Evolutionary conservation across 2,797 vertebrate genomes (phyloP).

Genomic region (Pangasius mekongensis): DNA sequence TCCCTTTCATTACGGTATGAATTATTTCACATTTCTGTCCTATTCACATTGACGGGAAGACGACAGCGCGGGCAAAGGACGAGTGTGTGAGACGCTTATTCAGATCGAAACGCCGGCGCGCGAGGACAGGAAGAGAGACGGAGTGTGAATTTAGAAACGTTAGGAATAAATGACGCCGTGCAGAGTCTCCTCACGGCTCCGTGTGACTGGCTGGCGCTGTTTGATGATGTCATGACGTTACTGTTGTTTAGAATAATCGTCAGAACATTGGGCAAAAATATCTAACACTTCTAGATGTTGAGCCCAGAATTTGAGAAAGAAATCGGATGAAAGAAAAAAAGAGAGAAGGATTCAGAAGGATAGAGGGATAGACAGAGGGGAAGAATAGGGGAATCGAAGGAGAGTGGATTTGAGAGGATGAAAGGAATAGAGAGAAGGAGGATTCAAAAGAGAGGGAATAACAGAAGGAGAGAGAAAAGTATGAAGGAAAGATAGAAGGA

Average conservation of each 20-base stretch:
- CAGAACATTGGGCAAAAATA: neutral
- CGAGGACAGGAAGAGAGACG: slow-evolving; percentile 4
- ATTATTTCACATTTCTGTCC: slow-evolving; percentile 54
- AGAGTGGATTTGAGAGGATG: neutral
- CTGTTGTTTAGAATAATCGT: neutral
- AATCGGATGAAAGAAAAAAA: neutral
- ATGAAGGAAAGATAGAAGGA: neutral
- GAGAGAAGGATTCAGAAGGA: neutral
- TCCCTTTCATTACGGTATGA: slow-evolving; percentile 53
- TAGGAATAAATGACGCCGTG: neutral
- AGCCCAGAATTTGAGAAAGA: neutral
- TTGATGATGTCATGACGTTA: slow-evolving; percentile 4
- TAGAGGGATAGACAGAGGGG: neutral
- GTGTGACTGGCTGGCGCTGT: neutral
- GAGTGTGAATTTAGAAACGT: neutral
- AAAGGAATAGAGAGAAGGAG: neutral
- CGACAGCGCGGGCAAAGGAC: slow-evolving; percentile 21
- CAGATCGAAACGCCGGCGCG: neutral
- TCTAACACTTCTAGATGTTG: neutral
- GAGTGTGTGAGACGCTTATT: slow-evolving; percentile 21
- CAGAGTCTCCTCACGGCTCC: neutral
- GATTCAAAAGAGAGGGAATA: neutral
- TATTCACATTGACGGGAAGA: slow-evolving; percentile 17
- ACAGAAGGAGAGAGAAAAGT: neutral
- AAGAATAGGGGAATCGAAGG: neutral